Conservation (phyloP, 2,888 invertebrate genomes). For the Stictocephala bisonia region DNA sequence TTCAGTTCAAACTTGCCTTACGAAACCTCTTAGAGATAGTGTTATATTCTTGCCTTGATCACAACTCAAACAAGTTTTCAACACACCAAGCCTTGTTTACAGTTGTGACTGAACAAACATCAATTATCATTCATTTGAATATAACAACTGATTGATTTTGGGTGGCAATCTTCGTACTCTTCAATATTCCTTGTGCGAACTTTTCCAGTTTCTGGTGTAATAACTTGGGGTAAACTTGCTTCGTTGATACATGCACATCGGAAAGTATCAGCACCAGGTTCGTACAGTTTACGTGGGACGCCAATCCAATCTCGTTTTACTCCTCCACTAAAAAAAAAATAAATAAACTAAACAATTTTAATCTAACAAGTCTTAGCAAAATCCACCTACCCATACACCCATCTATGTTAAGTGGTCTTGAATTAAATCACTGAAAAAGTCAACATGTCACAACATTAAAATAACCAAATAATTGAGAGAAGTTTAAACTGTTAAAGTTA, state of each 20-base stretch:
- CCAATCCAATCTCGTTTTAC: conserved; percentile 88
- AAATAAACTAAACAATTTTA: conserved; percentile 48
- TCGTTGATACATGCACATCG: conserved; percentile 86
- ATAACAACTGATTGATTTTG: conserved; percentile 69
- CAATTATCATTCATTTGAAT: conserved; percentile 56
- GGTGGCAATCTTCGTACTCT: conserved; percentile 74
- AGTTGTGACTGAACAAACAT: neutral
- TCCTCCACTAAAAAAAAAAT: conserved; percentile 86
- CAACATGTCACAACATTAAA: too few species aligned
- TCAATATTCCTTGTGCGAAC: conserved; percentile 64
- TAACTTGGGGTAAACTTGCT: conserved; percentile 56
- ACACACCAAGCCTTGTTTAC: too few species aligned
- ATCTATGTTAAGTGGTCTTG: neutral
- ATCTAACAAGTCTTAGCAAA: neutral
- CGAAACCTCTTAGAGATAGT: too few species aligned
- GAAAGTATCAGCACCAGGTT: conserved; percentile 73
- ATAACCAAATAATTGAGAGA: too few species aligned
- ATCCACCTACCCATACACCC: neutral
- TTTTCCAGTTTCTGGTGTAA: conserved; percentile 61
- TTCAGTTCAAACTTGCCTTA: too few species aligned
- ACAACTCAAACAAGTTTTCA: too few species aligned
- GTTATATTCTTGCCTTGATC: too few species aligned
- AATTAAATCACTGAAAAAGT: conserved; percentile 22
- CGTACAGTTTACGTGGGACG: conserved; percentile 85
- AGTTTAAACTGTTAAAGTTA: too few species aligned